Evolutionary conservation across 1,140 invertebrate species (phyloP).

Genomic region (Kradibia gibbosae): DNA sequence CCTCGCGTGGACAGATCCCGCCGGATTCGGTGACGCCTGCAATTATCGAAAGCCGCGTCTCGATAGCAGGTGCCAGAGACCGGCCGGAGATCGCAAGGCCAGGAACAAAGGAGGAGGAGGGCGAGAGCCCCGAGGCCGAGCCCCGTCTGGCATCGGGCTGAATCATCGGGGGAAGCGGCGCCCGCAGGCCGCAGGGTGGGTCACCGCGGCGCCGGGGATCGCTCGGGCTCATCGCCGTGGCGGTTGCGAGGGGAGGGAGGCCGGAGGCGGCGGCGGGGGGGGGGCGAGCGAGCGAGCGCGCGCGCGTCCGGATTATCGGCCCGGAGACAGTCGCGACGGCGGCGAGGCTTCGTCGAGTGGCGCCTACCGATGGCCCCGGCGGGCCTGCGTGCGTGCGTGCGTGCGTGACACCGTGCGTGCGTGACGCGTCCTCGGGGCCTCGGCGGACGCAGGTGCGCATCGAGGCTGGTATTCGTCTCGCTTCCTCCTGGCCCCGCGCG

Average conservation of each 20-base stretch:
- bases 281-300: not conserved
- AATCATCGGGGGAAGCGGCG: not conserved
- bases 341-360: slow-evolving; percentile 57
- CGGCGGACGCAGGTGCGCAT: slow-evolving; percentile 7
- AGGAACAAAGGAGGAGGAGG: not conserved
- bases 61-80: too few relatives aligned
- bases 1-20: too few relatives aligned
- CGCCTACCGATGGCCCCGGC: slow-evolving; percentile 60
- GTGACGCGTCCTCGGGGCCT: slow-evolving; percentile 57
- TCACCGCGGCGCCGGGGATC: not conserved
- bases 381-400: slow-evolving; percentile 52
- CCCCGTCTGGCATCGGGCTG: not conserved
- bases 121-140: not conserved
- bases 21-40: too few relatives aligned
- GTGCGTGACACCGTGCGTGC: slow-evolving; percentile 67
- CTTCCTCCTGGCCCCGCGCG: not conserved
- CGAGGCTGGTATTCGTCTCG: too few relatives aligned
- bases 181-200: not conserved
- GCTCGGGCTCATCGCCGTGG: too few relatives aligned
- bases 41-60: too few relatives aligned
- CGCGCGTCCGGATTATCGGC: not conserved
- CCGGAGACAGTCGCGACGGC: not conserved
- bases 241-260: too few relatives aligned
- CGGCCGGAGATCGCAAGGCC: not conserved
- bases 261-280: too few relatives aligned